Percentiles rank a stretch among this genome's conserved stretches.
Evolutionary conservation across 2,888 invertebrate genomes (phyloP).

Genomic region (Baronia brevicornis): DNA sequence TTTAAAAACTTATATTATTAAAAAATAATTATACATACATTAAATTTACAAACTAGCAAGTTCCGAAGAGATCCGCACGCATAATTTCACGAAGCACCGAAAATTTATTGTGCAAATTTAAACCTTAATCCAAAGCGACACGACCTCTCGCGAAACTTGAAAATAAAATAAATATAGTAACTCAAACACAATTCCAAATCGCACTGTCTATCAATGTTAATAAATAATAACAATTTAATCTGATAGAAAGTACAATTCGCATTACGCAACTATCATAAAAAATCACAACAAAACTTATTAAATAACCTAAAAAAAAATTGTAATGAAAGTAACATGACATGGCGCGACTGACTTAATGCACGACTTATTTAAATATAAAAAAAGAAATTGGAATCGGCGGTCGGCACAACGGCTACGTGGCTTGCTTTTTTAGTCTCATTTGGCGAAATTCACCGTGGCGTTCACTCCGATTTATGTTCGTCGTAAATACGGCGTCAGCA

Average conservation of each 20-base stretch:
- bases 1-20: constrained; percentile 48
- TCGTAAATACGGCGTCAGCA: constrained; percentile 20
- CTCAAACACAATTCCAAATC: constrained; percentile 10
- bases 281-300: constrained; percentile 40
- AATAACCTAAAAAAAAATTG: constrained; percentile 38
- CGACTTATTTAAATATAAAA: constrained; percentile 43
- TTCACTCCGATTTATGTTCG: constrained; percentile 13
- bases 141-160: constrained; percentile 13
- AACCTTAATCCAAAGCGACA: constrained; percentile 4
- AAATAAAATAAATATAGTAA: constrained; percentile 13
- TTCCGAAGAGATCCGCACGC: constrained; percentile 15
- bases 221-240: constrained; percentile 10
- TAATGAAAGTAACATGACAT: constrained; percentile 55
- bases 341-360: constrained; percentile 68
- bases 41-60: constrained; percentile 22
- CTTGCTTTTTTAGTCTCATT: constrained; percentile 13
- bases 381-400: constrained; percentile 34
- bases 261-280: constrained; percentile 33
- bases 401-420: constrained; percentile 30
- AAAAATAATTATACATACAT: constrained; percentile 24
- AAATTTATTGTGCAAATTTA: constrained; percentile 11
- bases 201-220: constrained; percentile 18
- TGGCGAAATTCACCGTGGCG: constrained; percentile 13
- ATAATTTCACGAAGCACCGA: constrained; percentile 17
- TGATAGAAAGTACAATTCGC: constrained; percentile 13